Evolutionary conservation across 2,113 vertebrate genomes (phyloP), one percentile per base, ranked within the genome.

Genomic region (Corvus hawaiiensis): DNA sequence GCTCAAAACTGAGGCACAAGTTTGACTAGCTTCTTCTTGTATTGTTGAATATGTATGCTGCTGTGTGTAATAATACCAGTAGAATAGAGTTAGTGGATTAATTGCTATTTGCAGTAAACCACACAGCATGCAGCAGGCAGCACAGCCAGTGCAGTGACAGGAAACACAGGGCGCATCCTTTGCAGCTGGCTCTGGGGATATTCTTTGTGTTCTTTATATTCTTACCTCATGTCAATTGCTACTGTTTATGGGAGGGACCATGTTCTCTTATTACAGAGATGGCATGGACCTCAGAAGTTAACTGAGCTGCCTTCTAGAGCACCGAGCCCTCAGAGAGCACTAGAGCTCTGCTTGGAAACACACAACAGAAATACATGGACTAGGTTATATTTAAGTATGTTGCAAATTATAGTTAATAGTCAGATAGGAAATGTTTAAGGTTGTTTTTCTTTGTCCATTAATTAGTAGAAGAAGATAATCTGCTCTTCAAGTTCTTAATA

Each of bases 291-390:
- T 52, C 41, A 33, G 21, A 81, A 86, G 56, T 52, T 78, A n/a
- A 41, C n/a, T 58, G 46, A 56, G 24, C 33, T 74, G 28, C 63
- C 56, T 71, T 39, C 51, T 24, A 46, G 33, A 63, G 33, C 33
- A 44, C 9, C 0, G 0, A 79, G 15, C 0, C 4, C 21, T 59
- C 14, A 1, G 71, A 76, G 54, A 66, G 26, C 59, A 22, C 8
- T 54, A 30, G 9, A 85, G 6, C 13, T 17, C 1, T 19, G 21
- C 48, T 61, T 92, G 54, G 49, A 87, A 84, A 79, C 12, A 44
- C 44, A 56, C 18, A 72, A 8, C 26, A 41, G 46, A 62, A 92
- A 54, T 44, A 19, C 1, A 0, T 72, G 46, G 43, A 18, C 28
- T 58, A 54, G 9, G 14, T 32, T 84, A 33, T 64, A 75, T 56